These are phyloP conservation scores for Enhydra lutris DNA, from an alignment of 2,113 vertebrate genomes.

Conservation along the genomic window DNA sequence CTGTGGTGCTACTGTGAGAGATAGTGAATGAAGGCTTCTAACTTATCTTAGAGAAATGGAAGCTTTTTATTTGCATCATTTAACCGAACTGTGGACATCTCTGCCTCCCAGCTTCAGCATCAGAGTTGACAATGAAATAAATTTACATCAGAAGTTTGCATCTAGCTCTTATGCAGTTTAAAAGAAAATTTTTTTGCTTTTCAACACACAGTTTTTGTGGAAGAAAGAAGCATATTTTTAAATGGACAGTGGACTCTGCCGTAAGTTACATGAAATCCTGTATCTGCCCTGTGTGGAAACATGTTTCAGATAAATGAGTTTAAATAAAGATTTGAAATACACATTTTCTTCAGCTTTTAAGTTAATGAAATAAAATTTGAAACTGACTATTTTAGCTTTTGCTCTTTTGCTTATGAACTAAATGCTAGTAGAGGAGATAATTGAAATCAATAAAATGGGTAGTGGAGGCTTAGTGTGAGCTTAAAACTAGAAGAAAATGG, in stretches of 20 bases:
- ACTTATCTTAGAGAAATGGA: constrained; percentile 27
- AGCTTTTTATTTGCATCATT: constrained; percentile 15
- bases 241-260: constrained; percentile 13
- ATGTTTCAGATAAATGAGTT: constrained; percentile 32
- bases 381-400: constrained; percentile 40
- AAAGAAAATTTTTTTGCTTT: neutral
- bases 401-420: constrained; percentile 15
- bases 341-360: constrained; percentile 62
- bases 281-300: constrained; percentile 32
- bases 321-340: constrained; percentile 45
- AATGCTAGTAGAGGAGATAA: neutral
- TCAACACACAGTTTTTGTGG: constrained; percentile 21
- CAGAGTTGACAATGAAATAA: constrained; percentile 51
- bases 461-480: neutral
- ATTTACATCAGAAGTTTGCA: constrained; percentile 9
- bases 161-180: neutral
- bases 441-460: neutral
- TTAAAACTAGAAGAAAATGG: neutral
- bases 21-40: neutral
- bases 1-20: neutral
- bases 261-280: constrained; percentile 63
- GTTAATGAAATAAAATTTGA: constrained; percentile 73
- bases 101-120: constrained; percentile 58
- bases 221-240: constrained; percentile 46
- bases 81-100: constrained; percentile 68